Evolutionary conservation across 2,797 vertebrate genomes (phyloP), one percentile per base, ranked within the genome.

Genomic region (Labeo calbasu): DNA sequence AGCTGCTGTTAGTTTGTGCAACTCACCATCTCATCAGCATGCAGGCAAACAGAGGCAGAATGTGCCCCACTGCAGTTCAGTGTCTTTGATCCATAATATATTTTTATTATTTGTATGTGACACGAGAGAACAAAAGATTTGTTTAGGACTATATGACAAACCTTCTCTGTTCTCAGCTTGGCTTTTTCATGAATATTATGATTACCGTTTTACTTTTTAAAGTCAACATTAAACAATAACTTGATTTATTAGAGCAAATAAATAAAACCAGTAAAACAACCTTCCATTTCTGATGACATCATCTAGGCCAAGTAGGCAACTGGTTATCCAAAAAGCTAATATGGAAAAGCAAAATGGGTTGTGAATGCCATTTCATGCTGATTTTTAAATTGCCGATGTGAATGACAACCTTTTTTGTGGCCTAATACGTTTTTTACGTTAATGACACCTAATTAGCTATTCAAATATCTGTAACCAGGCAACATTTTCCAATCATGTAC

Each of bases 1-100:
- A 77, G 81, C 32, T 76, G 25, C 70, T 19, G 57, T 40, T 82
- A 21, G 70, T 82, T 75, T 82, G 59, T 19, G 15, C 51, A 43
- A 53, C 65, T 66, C 65, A 36, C 23, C 11, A 6, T 68, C 61
- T 83, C 32, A 55, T 76, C 50, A 66, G 32, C 36, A 28, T 55
- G n/a, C 32, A 77, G 32, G 36, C 32, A 68, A 69, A 77, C 72
- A 43, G 48, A 55, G 6, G 25, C 46, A 50, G 43, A 48, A 65
- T 55, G 28, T 15, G 55, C 10, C 13, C 28, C 15, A 55, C 28
- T 51, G 12, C 50, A 77, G 11, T 21, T 82, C 70, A 53, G 57
- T 19, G 61, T 61, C 21, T 66, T 76, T 76, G 63, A 76, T 75
- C 81, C 46, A 32, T 36, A 25, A 46, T 61, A 61, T 61, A 46